Evolutionary conservation across 2,797 vertebrate species (phyloP), one percentile per base, ranked within the genome.

Genomic region (Phataginus tetradactyla): DNA sequence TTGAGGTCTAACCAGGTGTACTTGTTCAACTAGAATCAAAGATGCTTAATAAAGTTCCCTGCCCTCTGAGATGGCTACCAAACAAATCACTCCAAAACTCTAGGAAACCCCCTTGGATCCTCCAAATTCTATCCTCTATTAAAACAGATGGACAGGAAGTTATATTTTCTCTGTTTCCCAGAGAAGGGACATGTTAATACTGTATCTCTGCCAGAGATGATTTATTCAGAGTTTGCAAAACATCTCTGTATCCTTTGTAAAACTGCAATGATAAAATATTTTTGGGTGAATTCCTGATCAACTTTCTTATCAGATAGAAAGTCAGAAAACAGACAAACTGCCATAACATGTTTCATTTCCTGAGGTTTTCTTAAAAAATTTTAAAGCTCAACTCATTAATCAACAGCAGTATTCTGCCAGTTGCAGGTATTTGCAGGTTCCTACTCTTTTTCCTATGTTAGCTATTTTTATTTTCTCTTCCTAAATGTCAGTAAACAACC

Each of bases 291-390:
- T 84, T 91, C 21, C 71, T 59, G 23, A 74, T 72, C 68, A 45
- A 59, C 15, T 89, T 95, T 80, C 53, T 92, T 91, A 94, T 81
- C 74, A 95, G 49, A 86, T 42, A 71, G 83, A 49, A 83, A 42
- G 29, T 51, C 45, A 75, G 86, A 80, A 85, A 87, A 94, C 25
- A 85, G 12, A 89, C 3, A 84, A 94, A 88, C n/a, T 29, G 69
- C 4, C 51, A 55, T 59, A 95, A 86, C 17, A 49, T 85, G 32
- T 83, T 63, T 95, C n/a, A 94, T 63, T 92, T 90, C 34, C 63
- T 80, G 8, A 85, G 21, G 37, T 91, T 96, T 90, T 49, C 68
- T 89, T 81, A 91, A 90, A 78, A n/a, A 57, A 37, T 42, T 63
- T 74, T 49, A 27, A 75, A 68, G 49, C 51, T 49, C 85, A 75